Base-by-base conservation (phyloP, 2,888 invertebrate species). In the Rotaria socialis region DNA sequence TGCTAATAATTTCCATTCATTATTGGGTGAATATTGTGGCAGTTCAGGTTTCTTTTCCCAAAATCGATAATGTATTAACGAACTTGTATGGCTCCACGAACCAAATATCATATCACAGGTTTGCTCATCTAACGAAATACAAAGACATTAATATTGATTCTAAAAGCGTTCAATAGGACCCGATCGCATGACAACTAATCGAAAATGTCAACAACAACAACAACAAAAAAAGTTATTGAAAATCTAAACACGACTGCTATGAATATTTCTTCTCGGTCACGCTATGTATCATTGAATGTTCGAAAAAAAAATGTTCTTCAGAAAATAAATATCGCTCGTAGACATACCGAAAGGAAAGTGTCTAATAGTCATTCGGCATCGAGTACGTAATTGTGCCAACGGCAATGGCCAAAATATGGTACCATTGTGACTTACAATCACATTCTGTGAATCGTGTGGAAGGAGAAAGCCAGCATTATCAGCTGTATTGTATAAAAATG, bases 401-500 rank as follows among this genome's bases (percentile, higher is more conserved):
- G 87, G 87, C 60, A 85, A 85, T 22, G 85, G 85, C 87, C 87
- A 87, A 56, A 87, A 85, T 27, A 87, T 43, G 3, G 84, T 52
- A 55, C 86, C 86, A 67, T 85, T 35, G 55, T n/a, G 7, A 75
- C 60, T 47, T 56, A 85, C n/a, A 75, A 43, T 35, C 24, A 58
- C 19, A 27, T 86, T 50, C 19, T 67, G 60, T 19, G 58, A 84
- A 52, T 86, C 52, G 60, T 85, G 85, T 47, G 87, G 87, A 35
- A 84, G 50, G 19, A 87, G 84, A 84, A 85, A 87, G 8, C 87
- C 87, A 35, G 85, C 80, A 50, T 87, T 84, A 85, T 87, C 87
- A 27, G 87, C 87, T 67, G 87, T 87, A 22, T 85, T 85, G 47
- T 87, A 87, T 16, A 87, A 41, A 75, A 87, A 87, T 27, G 87